These are phyloP conservation scores for Megastigmus dorsalis DNA, from an alignment of 2,888 invertebrate species.

Conservation along the genomic window DNA sequence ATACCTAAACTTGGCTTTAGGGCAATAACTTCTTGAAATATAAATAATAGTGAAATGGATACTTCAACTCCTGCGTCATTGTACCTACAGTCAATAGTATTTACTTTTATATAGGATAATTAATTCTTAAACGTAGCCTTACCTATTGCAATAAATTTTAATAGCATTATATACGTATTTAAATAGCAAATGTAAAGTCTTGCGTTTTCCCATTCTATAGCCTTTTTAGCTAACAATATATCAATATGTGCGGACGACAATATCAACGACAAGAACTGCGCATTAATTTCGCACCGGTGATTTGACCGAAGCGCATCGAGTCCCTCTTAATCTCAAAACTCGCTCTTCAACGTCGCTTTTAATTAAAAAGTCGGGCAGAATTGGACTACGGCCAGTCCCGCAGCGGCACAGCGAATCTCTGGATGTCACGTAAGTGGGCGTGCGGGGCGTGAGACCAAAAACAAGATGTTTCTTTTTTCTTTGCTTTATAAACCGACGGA, in stretches of 20 bases:
- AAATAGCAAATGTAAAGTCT: background rate
- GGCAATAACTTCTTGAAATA: no score
- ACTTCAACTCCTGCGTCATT: no score
- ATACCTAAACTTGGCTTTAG: no score
- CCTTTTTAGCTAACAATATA: background rate
- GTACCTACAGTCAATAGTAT: no score
- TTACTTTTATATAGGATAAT: no score
- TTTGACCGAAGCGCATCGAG: background rate
- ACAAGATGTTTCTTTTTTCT: no score
- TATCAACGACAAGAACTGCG: background rate
- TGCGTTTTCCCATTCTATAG: no score
- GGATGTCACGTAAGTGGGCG: constrained; percentile 11
- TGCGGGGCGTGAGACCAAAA: no score
- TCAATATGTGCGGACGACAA: background rate
- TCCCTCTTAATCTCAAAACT: constrained; percentile 7
- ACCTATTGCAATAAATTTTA: no score
- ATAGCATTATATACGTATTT: background rate
- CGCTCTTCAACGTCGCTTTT: constrained; percentile 12
- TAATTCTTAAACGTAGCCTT: no score
- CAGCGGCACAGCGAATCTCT: background rate
- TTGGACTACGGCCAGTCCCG: background rate
- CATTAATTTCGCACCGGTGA: constrained; percentile 1
- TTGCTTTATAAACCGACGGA: no score
- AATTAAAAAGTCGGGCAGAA: constrained; percentile 12
- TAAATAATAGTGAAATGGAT: no score